Evolutionary conservation across 2,113 vertebrate species (phyloP), one percentile per base, ranked within the genome.

Genomic region (Brachypodius melanocephalos): DNA sequence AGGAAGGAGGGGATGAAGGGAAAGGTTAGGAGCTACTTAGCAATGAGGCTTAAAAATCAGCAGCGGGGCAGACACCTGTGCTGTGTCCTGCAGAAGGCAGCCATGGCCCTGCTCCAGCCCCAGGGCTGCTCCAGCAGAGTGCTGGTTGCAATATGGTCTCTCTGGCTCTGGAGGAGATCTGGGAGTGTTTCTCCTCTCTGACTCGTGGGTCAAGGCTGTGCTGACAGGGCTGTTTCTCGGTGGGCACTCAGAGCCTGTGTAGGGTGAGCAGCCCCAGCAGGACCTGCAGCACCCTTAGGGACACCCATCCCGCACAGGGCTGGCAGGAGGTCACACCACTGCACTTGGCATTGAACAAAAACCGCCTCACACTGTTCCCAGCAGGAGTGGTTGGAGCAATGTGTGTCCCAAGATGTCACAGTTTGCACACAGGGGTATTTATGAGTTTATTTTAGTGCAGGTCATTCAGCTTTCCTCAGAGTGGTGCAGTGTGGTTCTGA

Each of bases 11-110:
- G 31, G 91, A 71, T 79, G 93, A 95, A 94, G 90, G 85, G 57
- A 90, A 94, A 96, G 95, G 95, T 96, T 91, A 94, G 94, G 93
- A 94, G 87, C 87, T 85, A 51, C 85, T 95, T 88, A 96, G 75
- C 57, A 40, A 28, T 8, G 86, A 87, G 68, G 86, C 62, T 95
- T 86, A 71, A 86, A 78, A 17, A 52, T 75, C 91, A 95, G 81
- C 78, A 77, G 78, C 22, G 46, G 85, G 89, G 74, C 90, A 85
- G 91, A n/a, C 93, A 94, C 80, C 96, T 89, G 96, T 0, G 10
- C 71, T 6, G 14, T 25, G 87, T 42, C 77, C 86, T 51, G 75
- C 69, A 59, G 71, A 63, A 81, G 63, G 79, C 48, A 58, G 78
- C 25, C 1, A 1, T 88, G 89, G 89, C 91, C 85, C 62, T 0